Base-by-base conservation (phyloP, 2,113 vertebrate species). In the Mus pahari region DNA sequence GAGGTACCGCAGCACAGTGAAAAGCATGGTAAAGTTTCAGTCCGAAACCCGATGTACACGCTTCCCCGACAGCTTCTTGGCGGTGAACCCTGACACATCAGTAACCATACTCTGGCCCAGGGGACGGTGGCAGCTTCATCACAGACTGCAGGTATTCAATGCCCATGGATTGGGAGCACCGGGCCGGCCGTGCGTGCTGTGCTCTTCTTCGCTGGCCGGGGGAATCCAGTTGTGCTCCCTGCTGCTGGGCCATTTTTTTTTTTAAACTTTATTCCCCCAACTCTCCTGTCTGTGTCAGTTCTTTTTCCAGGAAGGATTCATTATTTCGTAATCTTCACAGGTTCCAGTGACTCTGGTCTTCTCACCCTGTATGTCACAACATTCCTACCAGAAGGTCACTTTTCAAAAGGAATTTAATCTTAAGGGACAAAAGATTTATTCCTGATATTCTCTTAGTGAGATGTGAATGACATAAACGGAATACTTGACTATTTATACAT, bases 371-470 rank as follows among this genome's bases (percentile, higher is more conserved):
- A 33, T 92, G 48, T 93, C 83, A 50, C 78, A 84, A 58, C 11
- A 92, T 74, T 93, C 71, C 22, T 86, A 82, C 84, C 68, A 78
- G 94, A 42, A 64, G 68, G 58, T 36, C 90, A 86, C 86, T 95
- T 95, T 24, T 64, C 58, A 92, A 94, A 92, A 92, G 89, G 19
- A 91, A 89, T 94, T 95, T 89, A 89, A 78, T 96, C 26, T 91
- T 93, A 94, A 95, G n/a, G 17, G 33, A 26, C 33, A 33, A 64
- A 64, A 55, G 58, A 1, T 84, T 82, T 48, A 75, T 78, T 50
- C 19, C 55, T 64, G 64, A 68, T 16, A 93, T 70, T 86, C 33
- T 79, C 90, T 45, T 55, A 71, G 33, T 81, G 79, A 93, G 81
- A 90, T 91, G 55, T 55, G 77, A 92, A 36, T 82, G 77, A 50